Evolutionary conservation across 2,797 vertebrate genomes (phyloP), one percentile per base, ranked within the genome.

Genomic region (Acanthis flammea): DNA sequence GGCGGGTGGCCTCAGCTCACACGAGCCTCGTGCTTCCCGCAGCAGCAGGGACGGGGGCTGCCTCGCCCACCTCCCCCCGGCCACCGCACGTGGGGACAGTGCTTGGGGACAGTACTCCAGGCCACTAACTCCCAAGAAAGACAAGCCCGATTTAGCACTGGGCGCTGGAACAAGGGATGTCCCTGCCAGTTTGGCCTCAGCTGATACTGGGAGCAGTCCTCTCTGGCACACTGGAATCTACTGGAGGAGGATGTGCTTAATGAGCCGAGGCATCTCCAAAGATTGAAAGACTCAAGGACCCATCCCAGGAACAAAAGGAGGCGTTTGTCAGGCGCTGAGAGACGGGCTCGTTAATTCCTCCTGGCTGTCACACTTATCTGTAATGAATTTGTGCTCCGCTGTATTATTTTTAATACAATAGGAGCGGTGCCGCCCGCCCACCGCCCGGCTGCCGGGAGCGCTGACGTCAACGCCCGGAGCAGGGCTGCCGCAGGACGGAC

Each of bases 321-420:
- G 96, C 92, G 94, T 95, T 87, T 95, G 96, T 96, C 97, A 96
- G 91, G 93, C 86, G 35, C 93, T 96, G 95, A 94, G 94, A 92
- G 95, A 97, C 80, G 91, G 95, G 91, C 96, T 96, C 84, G 94
- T 96, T 95, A 94, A 95, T 97, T 95, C 94, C 88, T 92, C 95
- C 90, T 90, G 93, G 92, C 96, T 97, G 96, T 95, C 95, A 96
- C 94, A 94, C 94, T 95, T 94, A 95, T 95, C 96, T 95, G 95
- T 94, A 96, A 97, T 95, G 96, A 97, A 96, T 96, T 96, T 96
- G 94, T 94, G 95, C 95, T 97, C 91, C 33, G 76, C 95, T 96
- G 94, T 95, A 96, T 97, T 97, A 96, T 96, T 97, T 97, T 97
- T 97, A 96, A 97, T 97, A 97, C 95, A 95, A 95, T 91, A 94